Percentiles rank a stretch among this genome's conserved stretches.
These are phyloP conservation scores for Lepus oiostolus DNA, from an alignment of 2,797 vertebrate species.

Conservation along the genomic window DNA sequence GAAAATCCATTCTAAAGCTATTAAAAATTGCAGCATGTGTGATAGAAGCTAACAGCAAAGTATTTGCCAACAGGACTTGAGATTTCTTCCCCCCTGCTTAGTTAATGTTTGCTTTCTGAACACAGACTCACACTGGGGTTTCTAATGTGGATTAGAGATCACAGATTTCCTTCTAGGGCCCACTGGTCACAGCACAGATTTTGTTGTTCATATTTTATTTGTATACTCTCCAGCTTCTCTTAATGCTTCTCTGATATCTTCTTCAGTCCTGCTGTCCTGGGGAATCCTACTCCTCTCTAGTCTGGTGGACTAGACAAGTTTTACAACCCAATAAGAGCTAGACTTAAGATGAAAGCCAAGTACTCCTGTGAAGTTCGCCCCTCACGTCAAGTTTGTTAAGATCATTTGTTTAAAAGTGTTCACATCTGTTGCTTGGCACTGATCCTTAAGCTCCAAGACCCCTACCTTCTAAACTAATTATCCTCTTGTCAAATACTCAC, in stretches of 20 bases:
- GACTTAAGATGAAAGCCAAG: conserved; percentile 46
- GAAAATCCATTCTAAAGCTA: conserved; percentile 53
- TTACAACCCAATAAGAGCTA: conserved; percentile 36
- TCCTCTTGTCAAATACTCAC: conserved; percentile 63
- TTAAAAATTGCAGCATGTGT: not conserved
- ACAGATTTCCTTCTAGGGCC: not conserved
- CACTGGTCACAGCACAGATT: not conserved
- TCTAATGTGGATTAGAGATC: conserved; percentile 11
- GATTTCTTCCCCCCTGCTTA: not conserved
- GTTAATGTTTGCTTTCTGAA: conserved; percentile 17
- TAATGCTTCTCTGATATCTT: conserved; percentile 28
- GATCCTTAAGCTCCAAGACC: conserved; percentile 71
- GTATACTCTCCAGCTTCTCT: not conserved
- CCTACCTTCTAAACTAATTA: conserved; percentile 74
- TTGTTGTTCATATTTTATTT: conserved; percentile 22
- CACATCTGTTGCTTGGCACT: conserved; percentile 75
- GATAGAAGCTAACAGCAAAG: conserved; percentile 31
- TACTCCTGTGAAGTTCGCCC: not conserved
- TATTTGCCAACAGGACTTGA: not conserved
- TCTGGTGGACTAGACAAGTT: not conserved
- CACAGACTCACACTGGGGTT: not conserved
- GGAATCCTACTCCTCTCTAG: not conserved
- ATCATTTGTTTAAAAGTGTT: conserved; percentile 71
- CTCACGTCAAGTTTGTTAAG: conserved; percentile 55
- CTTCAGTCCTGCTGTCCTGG: not conserved